These are phyloP conservation scores for Andinoacara biseriatus DNA, from an alignment of 2,113 vertebrate species.

Conservation along the genomic window DNA sequence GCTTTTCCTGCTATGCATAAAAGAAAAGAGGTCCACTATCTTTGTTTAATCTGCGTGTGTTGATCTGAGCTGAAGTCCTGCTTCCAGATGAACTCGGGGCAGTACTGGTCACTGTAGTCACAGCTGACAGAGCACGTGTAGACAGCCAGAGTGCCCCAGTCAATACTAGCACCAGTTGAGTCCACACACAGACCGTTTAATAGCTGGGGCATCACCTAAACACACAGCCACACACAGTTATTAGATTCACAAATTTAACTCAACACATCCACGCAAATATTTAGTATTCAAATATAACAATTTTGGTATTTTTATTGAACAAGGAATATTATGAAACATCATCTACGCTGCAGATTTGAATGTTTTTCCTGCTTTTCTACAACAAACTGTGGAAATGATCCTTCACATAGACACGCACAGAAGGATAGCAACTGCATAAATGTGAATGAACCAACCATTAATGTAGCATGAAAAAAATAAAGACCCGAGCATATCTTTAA, in stretches of 20 bases:
- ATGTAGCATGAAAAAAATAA: background rate
- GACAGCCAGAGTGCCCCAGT: slow-evolving; percentile 90
- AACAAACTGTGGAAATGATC: too few species aligned
- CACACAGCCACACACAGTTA: background rate
- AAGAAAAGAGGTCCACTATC: background rate
- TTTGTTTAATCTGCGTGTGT: slow-evolving; percentile 11
- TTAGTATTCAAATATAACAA: too few species aligned
- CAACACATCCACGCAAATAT: too few species aligned
- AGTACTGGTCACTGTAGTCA: slow-evolving; percentile 77
- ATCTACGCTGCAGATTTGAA: too few species aligned
- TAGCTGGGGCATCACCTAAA: slow-evolving; percentile 96
- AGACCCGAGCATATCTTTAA: background rate
- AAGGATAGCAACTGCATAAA: background rate
- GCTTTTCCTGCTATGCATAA: background rate
- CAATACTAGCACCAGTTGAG: slow-evolving; percentile 86
- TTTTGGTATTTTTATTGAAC: too few species aligned
- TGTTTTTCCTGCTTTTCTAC: too few species aligned
- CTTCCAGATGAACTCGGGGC: slow-evolving; percentile 92
- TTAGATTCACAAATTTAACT: background rate
- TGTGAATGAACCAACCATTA: background rate
- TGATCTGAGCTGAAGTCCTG: slow-evolving; percentile 84
- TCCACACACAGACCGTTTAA: slow-evolving; percentile 90
- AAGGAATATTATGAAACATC: too few species aligned
- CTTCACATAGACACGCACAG: background rate
- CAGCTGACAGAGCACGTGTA: slow-evolving; percentile 91